Evolutionary conservation across 1,140 invertebrate genomes (phyloP), one percentile per base, ranked within the genome.

Genomic region (Zaprionus inermis): DNA sequence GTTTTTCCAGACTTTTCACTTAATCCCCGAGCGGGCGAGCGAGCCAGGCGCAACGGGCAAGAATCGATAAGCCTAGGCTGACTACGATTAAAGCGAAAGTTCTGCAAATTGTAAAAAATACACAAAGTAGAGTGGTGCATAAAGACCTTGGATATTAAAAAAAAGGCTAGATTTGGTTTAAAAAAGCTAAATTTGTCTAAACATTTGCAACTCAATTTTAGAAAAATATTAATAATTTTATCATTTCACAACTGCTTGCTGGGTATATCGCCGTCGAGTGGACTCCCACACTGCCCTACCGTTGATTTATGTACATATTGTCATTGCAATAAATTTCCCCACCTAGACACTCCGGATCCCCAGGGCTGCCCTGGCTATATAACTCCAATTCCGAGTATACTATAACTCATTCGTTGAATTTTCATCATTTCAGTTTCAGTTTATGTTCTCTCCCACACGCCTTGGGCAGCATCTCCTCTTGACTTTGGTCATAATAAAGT

Each of bases 401-500:
- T 32, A 18, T 10, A 69, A 52, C 22, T 54, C 34, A 41, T 30
- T 34, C 20, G 36, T 30, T 24, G 14, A 63, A 54, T 69, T 55
- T 54, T 10, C 67, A 56, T 70, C 58, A 70, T 64, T 28, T 28
- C 24, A 28, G 1, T 64, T 22, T 28, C 36, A 46, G 41, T 58
- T 52, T 30, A 38, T 44, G 41, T 58, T 68, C 30, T n/a, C n/a
- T n/a, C 12, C 34, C 38, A n/a, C n/a, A n/a, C 58, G 38, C 36
- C 36, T 16, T 38, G 24, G 9, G n/a, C 38, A 44, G n/a, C 38
- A 44, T 16, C n/a, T 16, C 1, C 38, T 44, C 52, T 46, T 36
- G 51, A 32, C 34, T 61, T 52, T 55, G 71, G 51, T 56, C 72
- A 54, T 79, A 74, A 82, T 82, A 88, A 86, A 82, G 83, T 85